Evolutionary conservation across 2,113 vertebrate genomes (phyloP).

Genomic region (Crotalus horridus): DNA sequence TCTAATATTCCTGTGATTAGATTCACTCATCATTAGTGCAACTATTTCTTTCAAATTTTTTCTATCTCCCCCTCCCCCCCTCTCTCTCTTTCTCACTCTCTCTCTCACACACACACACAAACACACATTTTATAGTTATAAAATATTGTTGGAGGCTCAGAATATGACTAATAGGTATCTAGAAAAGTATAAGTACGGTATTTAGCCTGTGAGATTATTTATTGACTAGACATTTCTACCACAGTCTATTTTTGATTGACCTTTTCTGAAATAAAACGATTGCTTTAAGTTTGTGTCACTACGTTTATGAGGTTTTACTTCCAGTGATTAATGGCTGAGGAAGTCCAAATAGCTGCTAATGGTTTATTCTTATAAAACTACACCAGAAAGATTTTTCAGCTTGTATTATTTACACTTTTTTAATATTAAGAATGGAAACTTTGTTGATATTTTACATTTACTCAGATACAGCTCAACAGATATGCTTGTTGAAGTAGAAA

Average conservation of each 20-base stretch:
- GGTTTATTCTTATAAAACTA: slow-evolving; percentile 31
- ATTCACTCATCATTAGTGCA: neutral
- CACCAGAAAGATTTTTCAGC: slow-evolving; percentile 18
- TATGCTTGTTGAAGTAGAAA: neutral
- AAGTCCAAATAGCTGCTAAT: slow-evolving; percentile 23
- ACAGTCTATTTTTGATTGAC: slow-evolving; percentile 55
- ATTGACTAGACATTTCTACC: slow-evolving; percentile 52
- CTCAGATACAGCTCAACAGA: neutral
- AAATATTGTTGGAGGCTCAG: slow-evolving; percentile 35
- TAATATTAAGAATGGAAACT: slow-evolving; percentile 8
- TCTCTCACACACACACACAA: neutral
- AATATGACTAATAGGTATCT: slow-evolving; percentile 56
- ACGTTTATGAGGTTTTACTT: slow-evolving; percentile 43
- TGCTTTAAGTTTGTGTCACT: slow-evolving; percentile 39
- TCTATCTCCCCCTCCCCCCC: neutral
- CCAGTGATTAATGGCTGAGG: slow-evolving; percentile 42
- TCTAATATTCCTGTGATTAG: neutral
- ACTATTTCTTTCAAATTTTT: neutral
- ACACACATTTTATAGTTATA: neutral
- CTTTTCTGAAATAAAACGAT: slow-evolving; percentile 54
- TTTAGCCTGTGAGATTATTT: slow-evolving; percentile 60
- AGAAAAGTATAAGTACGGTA: slow-evolving; percentile 44
- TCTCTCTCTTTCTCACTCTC: neutral
- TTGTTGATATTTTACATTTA: neutral
- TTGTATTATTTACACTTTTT: slow-evolving; percentile 21